Percentiles rank a stretch among this genome's conserved stretches.
Conservation (phyloP, 2,888 invertebrate species). For the Pasiphila rectangulata region DNA sequence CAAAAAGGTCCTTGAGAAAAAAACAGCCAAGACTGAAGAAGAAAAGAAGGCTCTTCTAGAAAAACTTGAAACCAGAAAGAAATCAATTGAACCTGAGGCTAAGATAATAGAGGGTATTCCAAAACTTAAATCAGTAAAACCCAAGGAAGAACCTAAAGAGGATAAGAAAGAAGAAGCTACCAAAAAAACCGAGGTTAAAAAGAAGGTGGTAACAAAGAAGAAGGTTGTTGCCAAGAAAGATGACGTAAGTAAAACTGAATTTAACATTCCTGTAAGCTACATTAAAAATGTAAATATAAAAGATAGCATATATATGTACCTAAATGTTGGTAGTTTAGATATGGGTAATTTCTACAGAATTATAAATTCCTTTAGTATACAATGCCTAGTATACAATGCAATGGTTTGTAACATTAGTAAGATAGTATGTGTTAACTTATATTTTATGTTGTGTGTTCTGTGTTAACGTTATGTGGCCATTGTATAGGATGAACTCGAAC, state of each 20-base stretch:
- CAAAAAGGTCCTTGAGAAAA: constrained; percentile 67
- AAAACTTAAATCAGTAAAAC: constrained; percentile 79
- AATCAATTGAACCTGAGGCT: constrained; percentile 75
- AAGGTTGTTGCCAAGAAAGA: constrained; percentile 73
- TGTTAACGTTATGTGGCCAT: constrained; percentile 62
- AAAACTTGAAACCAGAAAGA: constrained; percentile 71
- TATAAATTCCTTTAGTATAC: background rate
- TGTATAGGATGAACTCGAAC: constrained; percentile 68
- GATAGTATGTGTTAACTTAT: constrained; percentile 33
- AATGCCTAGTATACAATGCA: too few relatives aligned
- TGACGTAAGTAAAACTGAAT: constrained; percentile 61
- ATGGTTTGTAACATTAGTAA: constrained; percentile 6
- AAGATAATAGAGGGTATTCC: constrained; percentile 83
- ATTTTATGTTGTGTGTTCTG: constrained; percentile 48
- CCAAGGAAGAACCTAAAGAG: constrained; percentile 71
- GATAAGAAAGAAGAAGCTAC: constrained; percentile 67
- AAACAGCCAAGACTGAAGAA: constrained; percentile 74
- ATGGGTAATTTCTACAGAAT: constrained; percentile 4
- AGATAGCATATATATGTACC: background rate
- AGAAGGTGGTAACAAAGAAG: constrained; percentile 74
- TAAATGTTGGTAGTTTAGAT: constrained; percentile 7
- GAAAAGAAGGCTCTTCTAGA: constrained; percentile 76
- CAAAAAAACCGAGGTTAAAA: constrained; percentile 74
- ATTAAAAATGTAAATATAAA: constrained; percentile 17
- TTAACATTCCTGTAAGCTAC: background rate